These are phyloP conservation scores for Agrilus planipennis DNA, from an alignment of 1,140 invertebrate genomes.

Conservation along the genomic window DNA sequence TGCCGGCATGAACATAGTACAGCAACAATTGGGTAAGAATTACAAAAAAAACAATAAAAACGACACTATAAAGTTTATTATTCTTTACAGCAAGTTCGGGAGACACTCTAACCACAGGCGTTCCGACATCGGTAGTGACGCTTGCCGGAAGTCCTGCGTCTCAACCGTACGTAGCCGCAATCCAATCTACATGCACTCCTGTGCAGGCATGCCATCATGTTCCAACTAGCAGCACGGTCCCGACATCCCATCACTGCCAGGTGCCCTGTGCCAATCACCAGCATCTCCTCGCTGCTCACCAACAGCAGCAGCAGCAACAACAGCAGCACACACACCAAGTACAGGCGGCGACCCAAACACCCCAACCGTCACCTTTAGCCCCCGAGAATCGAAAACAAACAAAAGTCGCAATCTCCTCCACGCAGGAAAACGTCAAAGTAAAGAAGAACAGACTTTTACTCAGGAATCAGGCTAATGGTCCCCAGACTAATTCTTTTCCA, in stretches of 20 bases:
- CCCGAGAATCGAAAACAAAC: conserved; percentile 16
- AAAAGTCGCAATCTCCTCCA: conserved; percentile 4
- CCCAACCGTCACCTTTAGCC: conserved; percentile 12
- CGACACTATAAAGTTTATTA: too few species aligned
- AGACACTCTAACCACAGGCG: conserved; percentile 18
- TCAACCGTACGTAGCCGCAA: conserved; percentile 15
- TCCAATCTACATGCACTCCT: conserved; percentile 11
- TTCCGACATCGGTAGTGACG: conserved; percentile 17
- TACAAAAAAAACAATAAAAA: too few species aligned
- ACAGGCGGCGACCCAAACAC: conserved; percentile 47
- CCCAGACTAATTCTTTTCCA: conserved; percentile 14
- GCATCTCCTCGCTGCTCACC: conserved; percentile 15
- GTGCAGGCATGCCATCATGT: conserved; percentile 19
- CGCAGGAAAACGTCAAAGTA: conserved; percentile 31
- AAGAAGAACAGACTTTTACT: conserved; percentile 24
- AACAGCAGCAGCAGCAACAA: conserved; percentile 21
- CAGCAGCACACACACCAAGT: conserved; percentile 37
- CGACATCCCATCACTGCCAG: conserved; percentile 22
- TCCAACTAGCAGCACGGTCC: conserved; percentile 9
- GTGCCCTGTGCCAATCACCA: conserved; percentile 26
- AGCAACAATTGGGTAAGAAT: conserved; percentile 28
- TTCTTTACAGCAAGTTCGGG: conserved; percentile 15
- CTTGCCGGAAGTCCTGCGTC: conserved; percentile 15
- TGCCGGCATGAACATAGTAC: conserved; percentile 32
- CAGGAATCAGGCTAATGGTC: conserved; percentile 14